phyloP scores from a whole-genome alignment of 2,113 vertebrate genomes.

The Hippocampus comes region DNA sequence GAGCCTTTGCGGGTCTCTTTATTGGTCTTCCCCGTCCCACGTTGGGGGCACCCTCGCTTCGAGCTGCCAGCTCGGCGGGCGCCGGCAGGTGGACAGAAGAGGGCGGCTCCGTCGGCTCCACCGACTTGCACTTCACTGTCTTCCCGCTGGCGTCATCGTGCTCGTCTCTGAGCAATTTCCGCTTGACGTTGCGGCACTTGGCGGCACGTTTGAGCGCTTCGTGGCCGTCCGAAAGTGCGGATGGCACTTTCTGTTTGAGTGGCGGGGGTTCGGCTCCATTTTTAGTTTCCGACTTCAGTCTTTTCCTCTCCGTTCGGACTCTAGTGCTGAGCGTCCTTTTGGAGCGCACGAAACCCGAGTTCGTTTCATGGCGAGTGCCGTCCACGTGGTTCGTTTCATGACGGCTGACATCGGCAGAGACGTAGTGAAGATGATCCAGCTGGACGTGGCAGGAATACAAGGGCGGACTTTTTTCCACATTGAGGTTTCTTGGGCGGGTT shows the following conservation, averaged over 20 bases:
- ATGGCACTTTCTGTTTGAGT: neutral
- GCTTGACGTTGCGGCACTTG: conserved; percentile 22
- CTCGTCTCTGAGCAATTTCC: conserved; percentile 20
- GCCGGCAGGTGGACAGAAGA: neutral
- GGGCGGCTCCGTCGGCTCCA: neutral
- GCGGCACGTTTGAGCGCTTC: neutral
- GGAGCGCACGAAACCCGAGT: neutral
- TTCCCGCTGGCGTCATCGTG: neutral
- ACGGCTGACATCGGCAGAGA: neutral
- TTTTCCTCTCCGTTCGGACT: conserved; percentile 41
- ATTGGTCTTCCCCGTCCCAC: neutral
- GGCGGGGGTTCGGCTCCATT: neutral
- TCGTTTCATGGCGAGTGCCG: neutral
- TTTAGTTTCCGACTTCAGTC: neutral
- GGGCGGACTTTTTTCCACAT: neutral
- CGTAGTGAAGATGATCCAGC: conserved; percentile 1
- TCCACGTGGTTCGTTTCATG: no score
- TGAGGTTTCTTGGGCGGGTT: conserved; percentile 12
- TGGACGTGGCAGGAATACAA: conserved; percentile 4
- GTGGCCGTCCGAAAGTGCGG: neutral
- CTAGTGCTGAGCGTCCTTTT: conserved; percentile 31
- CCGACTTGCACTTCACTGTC: conserved; percentile 33
- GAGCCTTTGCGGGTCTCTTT: conserved; percentile 40
- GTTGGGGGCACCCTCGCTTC: neutral
- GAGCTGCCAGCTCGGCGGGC: neutral